Conservation (phyloP, 2,888 invertebrate species). For the Blastobasis adustella region DNA sequence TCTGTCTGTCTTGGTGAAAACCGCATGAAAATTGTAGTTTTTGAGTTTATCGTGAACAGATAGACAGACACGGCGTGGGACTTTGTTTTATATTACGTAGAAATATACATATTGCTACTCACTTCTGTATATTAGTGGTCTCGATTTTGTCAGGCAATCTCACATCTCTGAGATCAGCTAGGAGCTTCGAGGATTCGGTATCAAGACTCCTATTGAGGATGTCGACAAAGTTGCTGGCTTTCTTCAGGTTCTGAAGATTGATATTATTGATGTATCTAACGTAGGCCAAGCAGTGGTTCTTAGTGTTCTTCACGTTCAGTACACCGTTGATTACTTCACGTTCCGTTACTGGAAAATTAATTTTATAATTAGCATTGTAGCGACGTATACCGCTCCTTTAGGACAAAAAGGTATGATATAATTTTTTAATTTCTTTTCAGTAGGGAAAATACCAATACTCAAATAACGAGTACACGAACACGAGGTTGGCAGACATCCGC, state of each 20-base stretch:
- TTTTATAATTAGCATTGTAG: neutral
- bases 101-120: conserved; percentile 22
- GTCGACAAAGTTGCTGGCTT: conserved; percentile 96
- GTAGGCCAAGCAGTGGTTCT: conserved; percentile 96
- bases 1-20: neutral
- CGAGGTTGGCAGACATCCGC: too few relatives aligned
- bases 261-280: conserved; percentile 97
- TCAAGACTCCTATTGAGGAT: conserved; percentile 94
- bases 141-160: conserved; percentile 92
- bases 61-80: too few relatives aligned
- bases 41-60: too few relatives aligned
- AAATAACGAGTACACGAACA: too few relatives aligned
- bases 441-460: too few relatives aligned
- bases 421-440: too few relatives aligned
- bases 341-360: conserved; percentile 86
- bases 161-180: conserved; percentile 92
- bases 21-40: too few relatives aligned
- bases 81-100: too few relatives aligned
- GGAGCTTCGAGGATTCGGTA: conserved; percentile 91
- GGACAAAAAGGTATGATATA: too few relatives aligned
- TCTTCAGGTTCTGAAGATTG: conserved; percentile 94
- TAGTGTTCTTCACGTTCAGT: conserved; percentile 93
- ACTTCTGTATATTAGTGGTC: conserved; percentile 91
- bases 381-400: too few relatives aligned
- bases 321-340: conserved; percentile 97